phyloP scores from a whole-genome alignment of 2,888 invertebrate genomes.

The Limenitis camilla region DNA sequence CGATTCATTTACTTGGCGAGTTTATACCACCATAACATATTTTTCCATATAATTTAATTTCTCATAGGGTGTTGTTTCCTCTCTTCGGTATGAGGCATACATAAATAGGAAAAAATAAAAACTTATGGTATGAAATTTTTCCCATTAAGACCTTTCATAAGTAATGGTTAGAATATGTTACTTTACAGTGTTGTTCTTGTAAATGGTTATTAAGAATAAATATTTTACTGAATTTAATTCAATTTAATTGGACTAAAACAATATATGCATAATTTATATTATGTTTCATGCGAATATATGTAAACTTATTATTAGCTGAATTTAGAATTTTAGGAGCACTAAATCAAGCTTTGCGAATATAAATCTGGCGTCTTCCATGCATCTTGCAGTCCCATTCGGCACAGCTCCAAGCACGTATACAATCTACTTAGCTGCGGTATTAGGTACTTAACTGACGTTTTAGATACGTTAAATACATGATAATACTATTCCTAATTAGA shows the following conservation, averaged over 20 bases:
- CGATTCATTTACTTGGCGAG: constrained; percentile 19
- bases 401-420: constrained; percentile 67
- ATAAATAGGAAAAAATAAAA: too few species aligned
- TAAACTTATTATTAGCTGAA: not conserved
- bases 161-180: too few species aligned
- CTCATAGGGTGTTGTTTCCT: not conserved
- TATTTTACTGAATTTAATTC: too few species aligned
- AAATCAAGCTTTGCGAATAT: constrained; percentile 17
- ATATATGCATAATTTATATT: not conserved
- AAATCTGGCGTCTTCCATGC: constrained; percentile 31
- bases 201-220: too few species aligned
- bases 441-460: constrained; percentile 41
- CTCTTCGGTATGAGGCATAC: too few species aligned
- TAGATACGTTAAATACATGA: too few species aligned
- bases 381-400: constrained; percentile 60
- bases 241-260: too few species aligned
- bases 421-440: constrained; percentile 65
- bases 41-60: constrained; percentile 3
- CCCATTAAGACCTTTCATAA: too few species aligned
- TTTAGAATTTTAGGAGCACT: constrained; percentile 6
- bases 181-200: too few species aligned
- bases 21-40: constrained; percentile 14
- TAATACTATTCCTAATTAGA: too few species aligned
- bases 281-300: not conserved
- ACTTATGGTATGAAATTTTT: too few species aligned